These are phyloP conservation scores for Daboia siamensis DNA, from an alignment of 2,113 vertebrate species.

Conservation along the genomic window DNA sequence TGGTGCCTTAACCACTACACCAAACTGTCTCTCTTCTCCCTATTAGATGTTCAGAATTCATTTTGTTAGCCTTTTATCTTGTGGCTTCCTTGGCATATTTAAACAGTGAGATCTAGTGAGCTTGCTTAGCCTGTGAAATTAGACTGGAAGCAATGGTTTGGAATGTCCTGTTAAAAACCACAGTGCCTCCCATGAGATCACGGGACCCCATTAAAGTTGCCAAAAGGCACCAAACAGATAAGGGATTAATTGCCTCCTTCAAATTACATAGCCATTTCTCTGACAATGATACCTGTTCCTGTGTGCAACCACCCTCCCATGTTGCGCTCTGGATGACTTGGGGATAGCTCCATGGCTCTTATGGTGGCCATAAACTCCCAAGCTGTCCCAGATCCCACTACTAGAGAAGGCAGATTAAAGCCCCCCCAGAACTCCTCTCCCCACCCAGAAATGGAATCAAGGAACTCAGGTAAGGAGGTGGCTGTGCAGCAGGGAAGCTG, in stretches of 20 bases:
- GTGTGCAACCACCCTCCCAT: neutral
- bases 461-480: neutral
- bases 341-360: no score
- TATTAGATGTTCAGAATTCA: neutral
- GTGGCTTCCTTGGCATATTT: neutral
- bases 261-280: neutral
- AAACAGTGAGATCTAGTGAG: neutral
- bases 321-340: neutral
- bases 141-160: neutral
- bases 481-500: neutral
- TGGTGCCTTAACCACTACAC: neutral
- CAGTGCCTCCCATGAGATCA: neutral
- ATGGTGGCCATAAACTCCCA: neutral
- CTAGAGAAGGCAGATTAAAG: neutral
- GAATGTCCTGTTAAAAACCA: neutral
- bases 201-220: neutral
- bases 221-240: neutral
- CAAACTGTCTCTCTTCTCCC: neutral
- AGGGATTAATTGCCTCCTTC: neutral
- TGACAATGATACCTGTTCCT: neutral
- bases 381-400: neutral
- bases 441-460: neutral
- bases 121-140: neutral
- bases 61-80: neutral
- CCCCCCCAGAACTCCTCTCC: neutral